Evolutionary conservation across 2,113 vertebrate genomes (phyloP).

Genomic region (Emydocephalus ijimae): DNA sequence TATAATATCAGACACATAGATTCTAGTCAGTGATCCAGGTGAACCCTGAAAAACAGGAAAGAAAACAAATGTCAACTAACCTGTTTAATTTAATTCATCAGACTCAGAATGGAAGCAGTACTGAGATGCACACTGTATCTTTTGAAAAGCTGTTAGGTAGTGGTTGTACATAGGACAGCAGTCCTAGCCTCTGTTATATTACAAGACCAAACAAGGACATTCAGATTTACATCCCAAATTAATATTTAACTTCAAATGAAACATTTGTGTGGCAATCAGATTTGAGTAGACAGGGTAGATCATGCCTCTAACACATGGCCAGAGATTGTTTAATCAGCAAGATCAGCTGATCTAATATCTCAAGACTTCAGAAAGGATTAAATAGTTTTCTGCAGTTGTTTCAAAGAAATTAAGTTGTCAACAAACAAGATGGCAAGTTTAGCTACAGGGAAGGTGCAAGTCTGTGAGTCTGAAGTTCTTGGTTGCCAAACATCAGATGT

Average conservation of each 20-base stretch:
- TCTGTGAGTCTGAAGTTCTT: constrained; percentile 56
- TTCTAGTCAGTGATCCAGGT: constrained; percentile 28
- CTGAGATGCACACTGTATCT: not conserved
- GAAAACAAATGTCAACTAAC: not conserved
- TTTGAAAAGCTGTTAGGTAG: constrained; percentile 11
- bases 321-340: constrained; percentile 48
- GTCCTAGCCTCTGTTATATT: not conserved
- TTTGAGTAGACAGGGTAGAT: constrained; percentile 57
- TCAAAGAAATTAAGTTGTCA: constrained; percentile 53
- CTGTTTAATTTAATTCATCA: not conserved
- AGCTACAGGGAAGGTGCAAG: constrained; percentile 62
- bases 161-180: not conserved
- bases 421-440: constrained; percentile 4
- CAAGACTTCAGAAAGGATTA: constrained; percentile 44
- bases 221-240: constrained; percentile 45
- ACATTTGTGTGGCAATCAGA: constrained; percentile 45
- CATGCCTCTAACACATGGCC: constrained; percentile 61
- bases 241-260: constrained; percentile 18
- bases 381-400: constrained; percentile 60
- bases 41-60: constrained; percentile 30
- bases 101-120: not conserved
- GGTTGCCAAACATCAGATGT: constrained; percentile 75
- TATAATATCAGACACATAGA: constrained; percentile 34
- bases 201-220: constrained; percentile 30
- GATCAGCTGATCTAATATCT: constrained; percentile 57